These are phyloP conservation scores for Pangasius mekongensis DNA, from an alignment of 2,797 vertebrate genomes.

Conservation along the genomic window DNA sequence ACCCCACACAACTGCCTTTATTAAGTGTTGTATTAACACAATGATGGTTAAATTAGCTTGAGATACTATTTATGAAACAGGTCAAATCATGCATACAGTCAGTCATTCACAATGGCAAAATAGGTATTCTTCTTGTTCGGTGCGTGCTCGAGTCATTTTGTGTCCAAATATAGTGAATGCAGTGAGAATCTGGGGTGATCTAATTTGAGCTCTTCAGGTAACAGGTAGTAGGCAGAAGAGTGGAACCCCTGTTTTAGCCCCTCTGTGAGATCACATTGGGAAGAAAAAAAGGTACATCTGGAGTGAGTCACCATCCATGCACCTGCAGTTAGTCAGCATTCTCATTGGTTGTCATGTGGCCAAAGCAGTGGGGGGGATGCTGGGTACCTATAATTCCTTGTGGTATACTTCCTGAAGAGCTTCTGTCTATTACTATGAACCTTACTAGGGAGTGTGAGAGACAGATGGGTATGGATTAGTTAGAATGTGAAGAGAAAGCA, in stretches of 20 bases:
- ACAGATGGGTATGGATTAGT: slow-evolving; percentile 78
- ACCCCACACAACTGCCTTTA: slow-evolving; percentile 3
- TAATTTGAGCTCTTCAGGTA: slow-evolving; percentile 47
- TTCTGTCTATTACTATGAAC: slow-evolving; percentile 96
- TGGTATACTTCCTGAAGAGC: slow-evolving; percentile 93
- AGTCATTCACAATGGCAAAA: slow-evolving; percentile 35
- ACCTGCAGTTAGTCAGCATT: slow-evolving; percentile 92
- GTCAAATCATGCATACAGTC: slow-evolving; percentile 21
- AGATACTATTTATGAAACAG: slow-evolving; percentile 4
- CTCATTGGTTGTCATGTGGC: slow-evolving; percentile 82
- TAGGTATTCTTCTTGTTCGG: neutral
- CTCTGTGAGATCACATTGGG: slow-evolving; percentile 16
- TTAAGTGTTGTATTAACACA: neutral
- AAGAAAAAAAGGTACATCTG: slow-evolving; percentile 35
- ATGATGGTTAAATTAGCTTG: neutral
- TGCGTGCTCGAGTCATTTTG: neutral
- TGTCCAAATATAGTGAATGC: slow-evolving; percentile 2
- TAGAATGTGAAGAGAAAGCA: slow-evolving; percentile 49
- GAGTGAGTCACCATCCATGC: slow-evolving; percentile 79
- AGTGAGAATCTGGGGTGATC: neutral
- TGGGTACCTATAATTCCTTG: slow-evolving; percentile 95
- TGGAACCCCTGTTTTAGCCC: slow-evolving; percentile 27
- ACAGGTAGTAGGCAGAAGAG: slow-evolving; percentile 47
- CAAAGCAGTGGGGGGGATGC: slow-evolving; percentile 82
- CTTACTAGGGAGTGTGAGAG: slow-evolving; percentile 92